Conservation (phyloP, 2,797 vertebrate genomes). For the Gallinago stenura region DNA sequence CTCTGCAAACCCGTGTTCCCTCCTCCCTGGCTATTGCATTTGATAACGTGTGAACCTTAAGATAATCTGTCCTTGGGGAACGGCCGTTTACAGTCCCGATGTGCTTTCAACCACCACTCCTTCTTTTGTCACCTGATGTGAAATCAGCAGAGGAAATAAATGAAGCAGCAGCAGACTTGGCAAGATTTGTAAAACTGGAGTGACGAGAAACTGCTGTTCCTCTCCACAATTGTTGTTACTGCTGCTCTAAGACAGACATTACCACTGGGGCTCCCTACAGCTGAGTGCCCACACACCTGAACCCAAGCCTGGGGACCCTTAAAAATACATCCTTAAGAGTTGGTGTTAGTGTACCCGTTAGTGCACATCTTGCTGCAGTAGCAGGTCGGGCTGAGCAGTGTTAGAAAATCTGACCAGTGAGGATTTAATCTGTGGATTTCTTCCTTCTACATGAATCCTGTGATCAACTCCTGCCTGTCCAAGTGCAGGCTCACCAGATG, state of each 20-base stretch:
- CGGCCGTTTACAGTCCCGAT: fast-evolving
- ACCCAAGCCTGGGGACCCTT: neutral
- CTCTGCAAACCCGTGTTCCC: neutral
- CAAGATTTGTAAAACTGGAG: neutral
- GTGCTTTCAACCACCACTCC: neutral
- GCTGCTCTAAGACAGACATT: neutral
- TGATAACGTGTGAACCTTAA: neutral
- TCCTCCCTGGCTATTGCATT: neutral
- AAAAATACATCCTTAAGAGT: neutral
- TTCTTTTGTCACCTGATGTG: neutral
- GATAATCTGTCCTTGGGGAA: neutral
- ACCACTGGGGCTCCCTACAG: neutral
- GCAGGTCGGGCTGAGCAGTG: fast-evolving
- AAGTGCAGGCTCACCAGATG: neutral
- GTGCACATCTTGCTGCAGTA: neutral
- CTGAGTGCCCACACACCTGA: fast-evolving
- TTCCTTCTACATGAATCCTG: neutral
- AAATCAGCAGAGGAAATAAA: neutral
- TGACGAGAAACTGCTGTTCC: neutral
- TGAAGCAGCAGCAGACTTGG: fast-evolving
- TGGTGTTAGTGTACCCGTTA: fast-evolving
- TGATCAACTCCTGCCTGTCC: neutral
- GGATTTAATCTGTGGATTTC: neutral
- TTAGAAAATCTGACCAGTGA: neutral
- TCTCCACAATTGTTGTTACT: neutral